Conservation (phyloP, 1,140 invertebrate species). For the Hesperophylax magnus region DNA sequence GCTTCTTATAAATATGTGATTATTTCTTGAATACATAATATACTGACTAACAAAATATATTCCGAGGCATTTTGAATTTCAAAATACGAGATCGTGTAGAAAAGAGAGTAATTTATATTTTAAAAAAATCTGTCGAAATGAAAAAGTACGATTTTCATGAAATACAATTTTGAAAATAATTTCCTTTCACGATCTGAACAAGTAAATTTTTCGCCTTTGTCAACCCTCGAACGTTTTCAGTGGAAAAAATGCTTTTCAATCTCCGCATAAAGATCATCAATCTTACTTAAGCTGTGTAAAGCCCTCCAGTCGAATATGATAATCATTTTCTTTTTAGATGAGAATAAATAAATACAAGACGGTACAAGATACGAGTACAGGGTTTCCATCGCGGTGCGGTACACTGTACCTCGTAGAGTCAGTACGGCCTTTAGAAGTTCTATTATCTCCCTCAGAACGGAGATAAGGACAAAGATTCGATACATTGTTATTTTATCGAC, state of each 20-base stretch:
- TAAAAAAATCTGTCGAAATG: background rate
- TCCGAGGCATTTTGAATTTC: background rate
- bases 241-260: conserved; percentile 37
- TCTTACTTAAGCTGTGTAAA: conserved; percentile 34
- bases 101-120: background rate
- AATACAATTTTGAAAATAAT: conserved; percentile 12
- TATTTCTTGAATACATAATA: too few species aligned
- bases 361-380: background rate
- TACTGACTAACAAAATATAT: too few species aligned
- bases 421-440: background rate
- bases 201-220: conserved; percentile 21
- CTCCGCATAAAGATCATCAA: conserved; percentile 28
- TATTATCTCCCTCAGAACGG: background rate
- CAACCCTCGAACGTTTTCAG: conserved; percentile 15
- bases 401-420: background rate
- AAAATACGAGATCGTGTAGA: background rate
- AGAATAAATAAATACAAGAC: conserved; percentile 24
- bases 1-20: too few species aligned
- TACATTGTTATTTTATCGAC: conserved; percentile 33
- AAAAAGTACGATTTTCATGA: conserved; percentile 15
- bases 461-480: conserved; percentile 15
- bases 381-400: background rate
- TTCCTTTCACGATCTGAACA: conserved; percentile 13
- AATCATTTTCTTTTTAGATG: conserved; percentile 33
- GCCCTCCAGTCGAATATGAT: conserved; percentile 24